Conservation (phyloP, 2,113 vertebrate species). For the Propithecus coquereli region DNA sequence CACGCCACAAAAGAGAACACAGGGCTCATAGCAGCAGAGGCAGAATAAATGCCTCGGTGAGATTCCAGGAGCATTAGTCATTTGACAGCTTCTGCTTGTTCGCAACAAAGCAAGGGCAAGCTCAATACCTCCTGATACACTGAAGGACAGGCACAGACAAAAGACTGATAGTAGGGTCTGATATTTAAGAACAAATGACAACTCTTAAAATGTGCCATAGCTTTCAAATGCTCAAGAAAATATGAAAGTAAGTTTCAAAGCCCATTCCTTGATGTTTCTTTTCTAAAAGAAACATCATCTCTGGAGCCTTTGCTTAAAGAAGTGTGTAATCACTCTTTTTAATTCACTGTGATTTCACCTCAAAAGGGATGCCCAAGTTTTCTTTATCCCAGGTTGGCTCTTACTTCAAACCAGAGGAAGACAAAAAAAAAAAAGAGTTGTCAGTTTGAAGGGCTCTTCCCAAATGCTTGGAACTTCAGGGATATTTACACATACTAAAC, state of each 20-base stretch:
- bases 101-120: conserved; percentile 60
- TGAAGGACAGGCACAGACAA: conserved; percentile 37
- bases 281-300: conserved; percentile 63
- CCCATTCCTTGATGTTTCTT: conserved; percentile 46
- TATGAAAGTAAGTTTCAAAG: conserved; percentile 68
- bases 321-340: conserved; percentile 61
- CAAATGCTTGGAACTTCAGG: background rate
- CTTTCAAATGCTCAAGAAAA: conserved; percentile 67
- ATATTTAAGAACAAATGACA: conserved; percentile 63
- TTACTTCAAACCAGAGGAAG: conserved; percentile 52
- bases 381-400: conserved; percentile 53
- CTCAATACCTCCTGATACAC: conserved; percentile 36
- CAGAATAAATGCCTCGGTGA: conserved; percentile 52
- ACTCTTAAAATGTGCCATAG: conserved; percentile 22
- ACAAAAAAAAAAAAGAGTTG: background rate
- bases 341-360: conserved; percentile 77
- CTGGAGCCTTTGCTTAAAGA: conserved; percentile 72
- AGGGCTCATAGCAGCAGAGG: conserved; percentile 63
- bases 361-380: conserved; percentile 52
- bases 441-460: background rate
- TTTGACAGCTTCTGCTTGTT: conserved; percentile 61
- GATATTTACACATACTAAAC: background rate
- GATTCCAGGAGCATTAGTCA: conserved; percentile 69
- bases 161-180: conserved; percentile 55
- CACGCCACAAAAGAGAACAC: background rate